A percentile compares a stretch with the other conserved stretches of the same genome.
These are phyloP conservation scores for Lithobates pipiens DNA, from an alignment of 2,797 vertebrate genomes.

Conservation along the genomic window DNA sequence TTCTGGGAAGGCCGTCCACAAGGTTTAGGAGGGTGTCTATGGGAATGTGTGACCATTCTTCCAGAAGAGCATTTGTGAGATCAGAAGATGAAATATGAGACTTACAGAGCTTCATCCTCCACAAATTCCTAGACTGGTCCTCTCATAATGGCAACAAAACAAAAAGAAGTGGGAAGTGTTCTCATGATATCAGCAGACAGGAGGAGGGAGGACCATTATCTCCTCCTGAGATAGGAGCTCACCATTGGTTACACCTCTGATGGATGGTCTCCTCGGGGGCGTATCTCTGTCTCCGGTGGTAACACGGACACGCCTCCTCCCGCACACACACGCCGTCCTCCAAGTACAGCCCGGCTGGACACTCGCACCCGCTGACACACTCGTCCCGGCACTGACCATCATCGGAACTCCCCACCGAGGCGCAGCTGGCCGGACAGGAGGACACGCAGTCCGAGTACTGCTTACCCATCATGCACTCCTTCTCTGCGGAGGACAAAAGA, in stretches of 20 bases:
- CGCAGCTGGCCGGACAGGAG: conserved; percentile 84
- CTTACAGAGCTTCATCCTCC: background rate
- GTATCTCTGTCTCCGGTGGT: conserved; percentile 79
- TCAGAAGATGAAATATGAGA: background rate
- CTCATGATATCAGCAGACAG: too few species aligned
- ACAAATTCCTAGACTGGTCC: too few species aligned
- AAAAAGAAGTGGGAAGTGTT: too few species aligned
- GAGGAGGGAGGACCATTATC: too few species aligned
- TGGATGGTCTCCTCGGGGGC: conserved; percentile 77
- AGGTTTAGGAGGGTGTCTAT: too few species aligned
- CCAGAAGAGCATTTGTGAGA: too few species aligned
- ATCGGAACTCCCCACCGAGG: conserved; percentile 64
- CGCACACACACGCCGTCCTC: conserved; percentile 78
- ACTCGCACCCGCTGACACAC: conserved; percentile 88
- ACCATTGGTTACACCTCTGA: conserved; percentile 90
- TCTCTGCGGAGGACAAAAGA: conserved; percentile 71
- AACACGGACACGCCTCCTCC: conserved; percentile 83
- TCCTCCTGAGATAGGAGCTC: conserved; percentile 49
- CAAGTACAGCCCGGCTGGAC: conserved; percentile 77
- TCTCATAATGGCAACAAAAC: too few species aligned
- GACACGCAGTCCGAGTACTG: conserved; percentile 87
- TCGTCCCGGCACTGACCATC: conserved; percentile 79
- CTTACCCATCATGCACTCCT: conserved; percentile 77
- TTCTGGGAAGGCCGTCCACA: too few species aligned
- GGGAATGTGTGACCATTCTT: too few species aligned